These are phyloP conservation scores for Capromys pilorides DNA, from an alignment of 2,797 vertebrate species.

Conservation along the genomic window DNA sequence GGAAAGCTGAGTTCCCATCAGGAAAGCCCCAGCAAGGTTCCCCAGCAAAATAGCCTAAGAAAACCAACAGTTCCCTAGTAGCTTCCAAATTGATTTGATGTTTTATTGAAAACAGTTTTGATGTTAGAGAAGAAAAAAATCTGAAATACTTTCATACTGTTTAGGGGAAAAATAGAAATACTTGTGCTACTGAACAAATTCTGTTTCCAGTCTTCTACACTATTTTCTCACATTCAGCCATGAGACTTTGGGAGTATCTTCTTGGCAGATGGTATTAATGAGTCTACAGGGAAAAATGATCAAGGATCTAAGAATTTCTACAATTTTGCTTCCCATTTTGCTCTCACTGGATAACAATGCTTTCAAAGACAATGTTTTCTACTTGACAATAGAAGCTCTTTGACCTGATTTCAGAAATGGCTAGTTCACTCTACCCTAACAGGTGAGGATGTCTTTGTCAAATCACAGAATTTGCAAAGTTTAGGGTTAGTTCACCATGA, in stretches of 20 bases:
- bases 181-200: neutral
- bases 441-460: neutral
- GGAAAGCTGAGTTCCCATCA: too few species aligned
- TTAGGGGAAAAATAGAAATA: slow-evolving; percentile 38
- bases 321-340: neutral
- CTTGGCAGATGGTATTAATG: slow-evolving; percentile 34
- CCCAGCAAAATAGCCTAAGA: too few species aligned
- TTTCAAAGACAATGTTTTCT: slow-evolving; percentile 9
- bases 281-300: slow-evolving; percentile 18
- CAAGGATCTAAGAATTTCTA: slow-evolving; percentile 56
- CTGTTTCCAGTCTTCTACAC: neutral
- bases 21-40: too few species aligned
- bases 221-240: neutral
- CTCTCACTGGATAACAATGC: slow-evolving; percentile 1
- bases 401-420: slow-evolving; percentile 41
- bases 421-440: neutral
- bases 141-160: slow-evolving; percentile 34
- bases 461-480: neutral
- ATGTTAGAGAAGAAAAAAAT: slow-evolving; percentile 33
- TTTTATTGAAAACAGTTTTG: slow-evolving; percentile 58
- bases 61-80: too few species aligned
- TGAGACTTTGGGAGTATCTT: neutral
- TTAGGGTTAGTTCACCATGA: neutral
- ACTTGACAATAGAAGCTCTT: slow-evolving; percentile 27
- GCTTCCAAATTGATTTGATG: slow-evolving; percentile 32